phyloP scores from a whole-genome alignment of 2,797 vertebrate species.

The Notoglanidium macrostoma region DNA sequence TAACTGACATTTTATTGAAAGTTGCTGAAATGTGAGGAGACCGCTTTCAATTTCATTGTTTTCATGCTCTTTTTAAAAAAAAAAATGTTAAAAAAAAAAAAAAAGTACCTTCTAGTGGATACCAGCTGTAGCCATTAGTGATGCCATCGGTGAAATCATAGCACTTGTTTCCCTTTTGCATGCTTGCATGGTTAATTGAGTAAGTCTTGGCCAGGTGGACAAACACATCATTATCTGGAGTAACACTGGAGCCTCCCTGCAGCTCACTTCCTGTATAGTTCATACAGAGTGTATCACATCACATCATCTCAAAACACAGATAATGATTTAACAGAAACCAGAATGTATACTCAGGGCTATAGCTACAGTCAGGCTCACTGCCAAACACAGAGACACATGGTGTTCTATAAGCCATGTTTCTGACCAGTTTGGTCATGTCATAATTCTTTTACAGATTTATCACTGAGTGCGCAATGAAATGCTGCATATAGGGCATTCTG shows the following conservation, averaged over 20 bases:
- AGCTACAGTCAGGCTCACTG: neutral
- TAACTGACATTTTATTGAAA: neutral
- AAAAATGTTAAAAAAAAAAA: neutral
- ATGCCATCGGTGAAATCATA: constrained; percentile 77
- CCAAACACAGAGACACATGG: neutral
- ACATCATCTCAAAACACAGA: constrained; percentile 9
- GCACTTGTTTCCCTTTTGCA: constrained; percentile 77
- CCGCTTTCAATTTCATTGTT: neutral
- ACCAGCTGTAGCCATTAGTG: constrained; percentile 90
- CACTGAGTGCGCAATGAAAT: neutral
- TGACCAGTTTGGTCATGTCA: neutral
- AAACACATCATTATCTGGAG: constrained; percentile 89
- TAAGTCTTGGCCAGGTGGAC: constrained; percentile 87
- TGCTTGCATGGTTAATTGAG: constrained; percentile 79
- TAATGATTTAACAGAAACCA: neutral
- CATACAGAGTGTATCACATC: constrained; percentile 23
- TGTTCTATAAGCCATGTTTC: neutral
- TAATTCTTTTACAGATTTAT: neutral
- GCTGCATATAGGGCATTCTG: neutral
- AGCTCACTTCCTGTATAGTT: constrained; percentile 63
- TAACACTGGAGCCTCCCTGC: constrained; percentile 70
- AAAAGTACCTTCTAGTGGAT: constrained; percentile 80
- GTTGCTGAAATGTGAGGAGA: neutral
- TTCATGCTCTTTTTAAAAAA: neutral
- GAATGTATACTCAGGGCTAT: neutral